phyloP scores from a whole-genome alignment of 2,113 vertebrate species.

The Ammodytes marinus region DNA sequence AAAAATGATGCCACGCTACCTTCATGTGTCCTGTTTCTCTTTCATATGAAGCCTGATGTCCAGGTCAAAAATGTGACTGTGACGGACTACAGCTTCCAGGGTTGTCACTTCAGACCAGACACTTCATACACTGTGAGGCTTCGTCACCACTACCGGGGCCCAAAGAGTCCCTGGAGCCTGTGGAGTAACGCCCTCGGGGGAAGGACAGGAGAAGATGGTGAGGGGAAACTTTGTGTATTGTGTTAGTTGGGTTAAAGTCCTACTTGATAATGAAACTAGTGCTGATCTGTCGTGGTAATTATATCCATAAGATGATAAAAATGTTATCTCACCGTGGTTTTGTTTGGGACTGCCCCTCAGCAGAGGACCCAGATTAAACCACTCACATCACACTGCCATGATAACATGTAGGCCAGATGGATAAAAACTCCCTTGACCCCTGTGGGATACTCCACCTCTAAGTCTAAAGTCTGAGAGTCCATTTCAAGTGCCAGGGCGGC shows the following conservation, averaged over 20 bases:
- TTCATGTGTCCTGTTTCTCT: neutral
- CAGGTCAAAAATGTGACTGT: constrained; percentile 33
- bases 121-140: constrained; percentile 67
- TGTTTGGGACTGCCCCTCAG: no score
- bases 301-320: neutral
- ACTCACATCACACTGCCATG: no score
- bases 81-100: neutral
- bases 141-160: constrained; percentile 88
- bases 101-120: constrained; percentile 71
- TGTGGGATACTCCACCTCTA: no score
- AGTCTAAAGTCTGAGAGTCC: no score
- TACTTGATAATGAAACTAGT: neutral
- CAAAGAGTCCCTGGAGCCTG: constrained; percentile 88
- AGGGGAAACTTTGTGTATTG: constrained; percentile 18
- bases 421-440: no score
- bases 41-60: constrained; percentile 20
- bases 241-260: neutral
- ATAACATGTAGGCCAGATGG: no score
- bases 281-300: neutral
- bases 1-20: neutral
- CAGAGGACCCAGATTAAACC: no score
- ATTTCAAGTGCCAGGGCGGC: no score
- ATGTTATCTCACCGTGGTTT: no score
- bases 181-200: constrained; percentile 87
- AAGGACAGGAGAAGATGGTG: constrained; percentile 86